Evolutionary conservation across 2,888 invertebrate species (phyloP).

Genomic region (Drosophila fulvimacula): DNA sequence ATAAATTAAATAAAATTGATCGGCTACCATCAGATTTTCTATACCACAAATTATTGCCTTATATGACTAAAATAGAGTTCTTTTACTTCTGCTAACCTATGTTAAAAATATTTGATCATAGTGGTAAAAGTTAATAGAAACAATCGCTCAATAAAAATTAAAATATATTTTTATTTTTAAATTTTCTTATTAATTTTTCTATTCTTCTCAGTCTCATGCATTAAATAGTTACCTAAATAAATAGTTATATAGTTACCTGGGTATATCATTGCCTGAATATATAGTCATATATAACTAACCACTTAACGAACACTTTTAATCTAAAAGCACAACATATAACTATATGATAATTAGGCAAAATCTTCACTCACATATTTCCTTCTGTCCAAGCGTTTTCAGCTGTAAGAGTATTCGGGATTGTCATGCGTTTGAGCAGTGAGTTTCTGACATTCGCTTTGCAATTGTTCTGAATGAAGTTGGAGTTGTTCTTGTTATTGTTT

Average conservation of each 20-base stretch:
- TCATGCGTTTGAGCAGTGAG: background rate
- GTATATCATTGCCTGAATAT: background rate
- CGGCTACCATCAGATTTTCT: background rate
- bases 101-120: background rate
- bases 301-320: background rate
- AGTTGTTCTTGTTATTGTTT: conserved; percentile 33
- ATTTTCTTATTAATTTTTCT: too few relatives aligned
- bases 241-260: too few relatives aligned
- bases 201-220: too few relatives aligned
- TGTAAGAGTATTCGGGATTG: conserved; percentile 9
- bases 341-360: background rate
- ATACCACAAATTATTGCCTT: background rate
- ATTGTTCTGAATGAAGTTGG: conserved; percentile 47
- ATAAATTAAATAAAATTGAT: background rate
- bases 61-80: too few relatives aligned
- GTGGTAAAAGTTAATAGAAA: background rate
- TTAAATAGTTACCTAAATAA: too few relatives aligned
- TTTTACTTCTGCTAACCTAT: background rate
- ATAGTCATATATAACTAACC: too few relatives aligned
- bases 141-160: background rate
- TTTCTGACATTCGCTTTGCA: conserved; percentile 23
- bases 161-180: too few relatives aligned
- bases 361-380: background rate
- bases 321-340: background rate
- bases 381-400: background rate